These are phyloP conservation scores for Nomada fabriciana DNA, from an alignment of 2,888 invertebrate genomes.

Conservation along the genomic window DNA sequence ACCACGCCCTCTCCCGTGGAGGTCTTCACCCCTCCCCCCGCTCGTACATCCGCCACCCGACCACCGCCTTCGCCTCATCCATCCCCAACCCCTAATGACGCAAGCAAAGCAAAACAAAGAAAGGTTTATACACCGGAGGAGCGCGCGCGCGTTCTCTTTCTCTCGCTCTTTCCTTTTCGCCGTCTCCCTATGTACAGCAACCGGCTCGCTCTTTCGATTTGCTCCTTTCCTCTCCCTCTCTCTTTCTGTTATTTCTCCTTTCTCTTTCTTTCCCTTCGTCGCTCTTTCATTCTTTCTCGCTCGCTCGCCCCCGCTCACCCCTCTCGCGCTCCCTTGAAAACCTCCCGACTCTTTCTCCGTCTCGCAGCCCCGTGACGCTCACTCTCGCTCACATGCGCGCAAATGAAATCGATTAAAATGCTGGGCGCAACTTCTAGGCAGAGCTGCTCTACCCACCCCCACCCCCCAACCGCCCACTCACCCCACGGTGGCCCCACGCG, in stretches of 20 bases:
- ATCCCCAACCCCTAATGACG: conserved; percentile 85
- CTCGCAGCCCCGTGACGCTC: conserved; percentile 59
- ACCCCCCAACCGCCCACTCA: conserved; percentile 39
- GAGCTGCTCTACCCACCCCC: conserved; percentile 75
- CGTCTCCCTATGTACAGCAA: conserved; percentile 44
- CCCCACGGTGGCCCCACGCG: conserved; percentile 59
- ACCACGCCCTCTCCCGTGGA: conserved; percentile 82
- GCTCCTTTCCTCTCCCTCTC: conserved; percentile 46
- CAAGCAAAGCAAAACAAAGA: conserved; percentile 86
- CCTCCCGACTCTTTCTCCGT: conserved; percentile 59
- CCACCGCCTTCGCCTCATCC: conserved; percentile 70
- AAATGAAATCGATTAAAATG: conserved; percentile 90
- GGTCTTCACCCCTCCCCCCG: conserved; percentile 65
- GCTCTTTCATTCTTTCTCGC: conserved; percentile 46
- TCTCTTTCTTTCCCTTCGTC: conserved; percentile 45
- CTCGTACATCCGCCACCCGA: conserved; percentile 66
- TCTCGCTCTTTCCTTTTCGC: conserved; percentile 53
- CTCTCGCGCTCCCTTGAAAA: conserved; percentile 49
- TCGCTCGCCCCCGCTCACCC: conserved; percentile 27
- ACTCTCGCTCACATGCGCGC: conserved; percentile 88
- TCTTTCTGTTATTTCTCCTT: conserved; percentile 54
- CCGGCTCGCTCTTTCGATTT: conserved; percentile 58
- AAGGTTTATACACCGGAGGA: conserved; percentile 83
- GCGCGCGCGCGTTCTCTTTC: conserved; percentile 62
- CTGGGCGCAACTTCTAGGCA: conserved; percentile 87